These are phyloP conservation scores for Acanthis flammea DNA, from an alignment of 2,797 vertebrate genomes.

Conservation along the genomic window DNA sequence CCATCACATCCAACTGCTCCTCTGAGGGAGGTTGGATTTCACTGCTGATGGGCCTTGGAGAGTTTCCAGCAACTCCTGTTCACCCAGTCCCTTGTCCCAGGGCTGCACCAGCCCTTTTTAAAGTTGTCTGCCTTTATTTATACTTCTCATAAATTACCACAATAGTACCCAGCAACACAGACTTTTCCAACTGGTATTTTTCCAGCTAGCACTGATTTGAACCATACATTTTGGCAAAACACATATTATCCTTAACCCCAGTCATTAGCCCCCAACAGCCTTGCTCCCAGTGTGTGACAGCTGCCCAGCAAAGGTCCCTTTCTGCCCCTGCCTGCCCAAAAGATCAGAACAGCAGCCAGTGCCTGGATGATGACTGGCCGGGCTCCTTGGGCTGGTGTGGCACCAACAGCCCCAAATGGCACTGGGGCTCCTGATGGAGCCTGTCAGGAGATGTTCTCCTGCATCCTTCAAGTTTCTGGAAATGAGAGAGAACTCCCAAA, in stretches of 20 bases:
- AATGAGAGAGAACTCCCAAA: background rate
- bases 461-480: background rate
- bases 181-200: background rate
- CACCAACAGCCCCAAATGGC: fast-evolving
- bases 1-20: background rate
- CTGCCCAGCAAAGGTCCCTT: background rate
- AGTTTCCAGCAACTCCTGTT: no score
- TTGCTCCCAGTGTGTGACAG: fast-evolving
- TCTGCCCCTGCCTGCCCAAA: fast-evolving
- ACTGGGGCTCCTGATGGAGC: fast-evolving
- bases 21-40: background rate
- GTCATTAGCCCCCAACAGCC: no score
- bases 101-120: background rate
- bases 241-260: fast-evolving
- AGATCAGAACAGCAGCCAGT: background rate
- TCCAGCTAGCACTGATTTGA: background rate
- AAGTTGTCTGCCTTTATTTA: background rate
- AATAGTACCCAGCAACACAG: background rate
- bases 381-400: fast-evolving
- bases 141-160: background rate
- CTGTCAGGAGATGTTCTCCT: background rate
- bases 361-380: background rate
- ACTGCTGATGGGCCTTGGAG: no score
- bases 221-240: background rate
- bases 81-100: fast-evolving